Evolutionary conservation across 2,888 invertebrate genomes (phyloP).

Genomic region (Palloptera scutellata): DNA sequence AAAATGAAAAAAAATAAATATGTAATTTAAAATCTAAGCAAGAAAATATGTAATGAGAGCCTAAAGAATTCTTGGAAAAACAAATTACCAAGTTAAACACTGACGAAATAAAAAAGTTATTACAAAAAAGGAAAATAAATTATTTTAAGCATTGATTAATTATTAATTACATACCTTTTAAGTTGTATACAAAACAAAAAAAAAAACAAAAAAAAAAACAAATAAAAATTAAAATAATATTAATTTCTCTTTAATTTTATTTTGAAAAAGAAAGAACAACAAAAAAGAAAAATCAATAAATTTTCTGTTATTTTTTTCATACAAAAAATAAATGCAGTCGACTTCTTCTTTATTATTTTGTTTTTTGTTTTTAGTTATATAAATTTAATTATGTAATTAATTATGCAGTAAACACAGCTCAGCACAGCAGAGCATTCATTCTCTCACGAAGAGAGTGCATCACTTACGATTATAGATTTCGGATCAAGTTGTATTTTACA

Average conservation of each 20-base stretch:
- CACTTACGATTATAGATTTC: no score
- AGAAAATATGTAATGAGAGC: no score
- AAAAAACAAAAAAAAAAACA: conserved; percentile 38
- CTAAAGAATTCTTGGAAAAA: no score
- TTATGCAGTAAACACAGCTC: no score
- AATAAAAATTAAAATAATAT: conserved; percentile 39
- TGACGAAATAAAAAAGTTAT: no score
- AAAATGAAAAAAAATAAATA: not conserved
- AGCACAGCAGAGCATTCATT: no score
- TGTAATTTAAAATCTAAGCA: not conserved
- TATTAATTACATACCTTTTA: conserved; percentile 31
- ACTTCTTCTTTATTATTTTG: conserved; percentile 15
- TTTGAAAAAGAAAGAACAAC: conserved; percentile 40
- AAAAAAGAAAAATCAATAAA: conserved; percentile 36
- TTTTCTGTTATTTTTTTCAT: conserved; percentile 38
- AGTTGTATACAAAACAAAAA: conserved; percentile 30
- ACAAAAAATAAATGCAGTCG: conserved; percentile 23
- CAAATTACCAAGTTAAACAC: no score
- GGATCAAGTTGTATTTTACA: no score
- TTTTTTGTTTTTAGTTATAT: not conserved
- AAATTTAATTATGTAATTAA: not conserved
- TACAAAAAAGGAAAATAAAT: no score
- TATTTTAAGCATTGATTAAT: conserved; percentile 14
- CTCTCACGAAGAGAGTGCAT: no score
- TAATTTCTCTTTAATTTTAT: conserved; percentile 47